Percentiles rank a stretch among this genome's conserved stretches.
These are phyloP conservation scores for Gavia stellata DNA, from an alignment of 2,113 vertebrate genomes.

Conservation along the genomic window DNA sequence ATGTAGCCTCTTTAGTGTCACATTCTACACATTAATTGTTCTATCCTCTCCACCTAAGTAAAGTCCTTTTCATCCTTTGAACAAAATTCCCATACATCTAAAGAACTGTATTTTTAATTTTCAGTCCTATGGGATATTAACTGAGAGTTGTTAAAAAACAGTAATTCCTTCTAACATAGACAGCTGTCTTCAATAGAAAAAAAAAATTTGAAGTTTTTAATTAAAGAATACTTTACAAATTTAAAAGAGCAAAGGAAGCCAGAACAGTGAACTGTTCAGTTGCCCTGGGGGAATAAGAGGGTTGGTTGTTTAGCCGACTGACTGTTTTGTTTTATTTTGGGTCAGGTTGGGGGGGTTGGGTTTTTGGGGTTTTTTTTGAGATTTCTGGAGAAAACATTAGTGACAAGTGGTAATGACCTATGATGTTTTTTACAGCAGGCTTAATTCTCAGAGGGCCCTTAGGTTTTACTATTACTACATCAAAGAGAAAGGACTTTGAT, in stretches of 20 bases:
- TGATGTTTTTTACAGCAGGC: background rate
- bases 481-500: background rate
- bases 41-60: background rate
- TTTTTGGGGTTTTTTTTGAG: accelerated
- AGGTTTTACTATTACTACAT: background rate
- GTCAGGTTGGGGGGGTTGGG: background rate
- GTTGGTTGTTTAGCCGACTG: background rate
- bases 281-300: background rate
- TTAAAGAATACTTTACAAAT: background rate
- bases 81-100: background rate
- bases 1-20: background rate
- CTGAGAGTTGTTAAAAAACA: background rate
- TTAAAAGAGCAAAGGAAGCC: background rate
- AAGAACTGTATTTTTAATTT: background rate
- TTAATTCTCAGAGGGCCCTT: background rate
- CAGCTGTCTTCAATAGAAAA: background rate
- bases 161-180: background rate
- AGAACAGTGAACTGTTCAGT: background rate
- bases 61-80: background rate
- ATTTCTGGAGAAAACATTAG: background rate
- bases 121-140: background rate
- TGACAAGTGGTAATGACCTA: background rate
- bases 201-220: no score
- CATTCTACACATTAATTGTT: background rate
- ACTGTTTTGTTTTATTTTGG: background rate